These are phyloP conservation scores for Atrichornis clamosus DNA, from an alignment of 2,113 vertebrate genomes.

Conservation along the genomic window DNA sequence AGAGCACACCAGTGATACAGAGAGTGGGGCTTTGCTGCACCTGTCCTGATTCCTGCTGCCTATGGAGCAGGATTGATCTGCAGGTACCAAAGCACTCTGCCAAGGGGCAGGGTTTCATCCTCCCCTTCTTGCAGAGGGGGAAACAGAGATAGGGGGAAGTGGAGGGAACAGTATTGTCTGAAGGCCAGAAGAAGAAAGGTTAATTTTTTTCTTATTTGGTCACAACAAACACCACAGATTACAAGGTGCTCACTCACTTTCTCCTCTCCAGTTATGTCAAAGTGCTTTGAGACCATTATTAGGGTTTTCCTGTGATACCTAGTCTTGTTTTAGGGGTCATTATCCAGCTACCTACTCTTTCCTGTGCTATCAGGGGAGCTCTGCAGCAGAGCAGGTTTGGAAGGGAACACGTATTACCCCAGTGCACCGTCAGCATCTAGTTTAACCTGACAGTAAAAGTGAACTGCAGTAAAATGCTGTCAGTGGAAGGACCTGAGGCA, in stretches of 20 bases:
- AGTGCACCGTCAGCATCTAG: neutral
- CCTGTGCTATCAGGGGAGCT: neutral
- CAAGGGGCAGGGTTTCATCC: neutral
- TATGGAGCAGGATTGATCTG: neutral
- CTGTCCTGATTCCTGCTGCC: neutral
- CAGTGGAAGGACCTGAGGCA: neutral
- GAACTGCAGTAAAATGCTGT: neutral
- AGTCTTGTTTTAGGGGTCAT: neutral
- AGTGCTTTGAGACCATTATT: neutral
- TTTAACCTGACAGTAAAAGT: neutral
- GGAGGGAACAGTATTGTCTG: neutral
- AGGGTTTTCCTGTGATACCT: fast-evolving
- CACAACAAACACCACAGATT: neutral
- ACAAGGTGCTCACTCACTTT: neutral
- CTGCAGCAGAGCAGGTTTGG: neutral
- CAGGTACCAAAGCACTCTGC: neutral
- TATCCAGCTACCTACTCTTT: neutral
- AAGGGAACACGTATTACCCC: fast-evolving
- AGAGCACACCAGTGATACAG: fast-evolving
- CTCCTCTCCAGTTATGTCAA: neutral
- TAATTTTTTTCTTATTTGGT: neutral
- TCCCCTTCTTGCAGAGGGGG: neutral
- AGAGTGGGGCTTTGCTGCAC: fast-evolving
- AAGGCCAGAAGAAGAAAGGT: neutral
- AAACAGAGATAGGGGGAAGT: neutral